Conservation (phyloP, 2,888 invertebrate species). For the Anthophora plumipes region DNA sequence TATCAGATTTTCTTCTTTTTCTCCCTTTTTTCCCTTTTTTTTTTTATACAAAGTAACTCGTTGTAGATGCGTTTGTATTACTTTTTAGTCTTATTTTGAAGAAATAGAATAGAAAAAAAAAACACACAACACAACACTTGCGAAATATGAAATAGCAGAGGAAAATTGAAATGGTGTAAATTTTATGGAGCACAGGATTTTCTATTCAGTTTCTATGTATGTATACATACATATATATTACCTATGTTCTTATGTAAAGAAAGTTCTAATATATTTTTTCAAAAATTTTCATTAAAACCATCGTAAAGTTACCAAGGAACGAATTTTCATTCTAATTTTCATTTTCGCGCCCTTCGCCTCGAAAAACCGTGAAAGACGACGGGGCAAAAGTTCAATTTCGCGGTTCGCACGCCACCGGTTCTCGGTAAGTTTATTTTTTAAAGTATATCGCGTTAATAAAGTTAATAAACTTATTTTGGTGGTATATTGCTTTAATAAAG, state of each 20-base stretch:
- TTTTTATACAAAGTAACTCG: neutral
- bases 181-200: too few relatives aligned
- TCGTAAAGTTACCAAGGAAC: neutral
- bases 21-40: neutral
- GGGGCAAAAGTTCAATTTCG: conserved; percentile 14
- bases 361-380: neutral
- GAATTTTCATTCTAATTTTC: neutral
- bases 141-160: too few relatives aligned
- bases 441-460: conserved; percentile 55
- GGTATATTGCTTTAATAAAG: conserved; percentile 62
- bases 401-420: neutral
- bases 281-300: conserved; percentile 22
- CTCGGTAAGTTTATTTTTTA: conserved; percentile 41
- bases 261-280: neutral
- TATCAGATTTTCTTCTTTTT: neutral
- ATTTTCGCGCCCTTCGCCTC: neutral
- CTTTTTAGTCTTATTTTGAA: neutral
- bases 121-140: too few relatives aligned
- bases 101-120: neutral
- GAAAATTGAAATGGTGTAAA: too few relatives aligned
- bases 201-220: neutral
- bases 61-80: neutral
- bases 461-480: conserved; percentile 54
- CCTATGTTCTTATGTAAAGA: neutral
- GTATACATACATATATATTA: neutral